phyloP scores from a whole-genome alignment of 2,888 invertebrate genomes.

The Drosophila niveifrons region DNA sequence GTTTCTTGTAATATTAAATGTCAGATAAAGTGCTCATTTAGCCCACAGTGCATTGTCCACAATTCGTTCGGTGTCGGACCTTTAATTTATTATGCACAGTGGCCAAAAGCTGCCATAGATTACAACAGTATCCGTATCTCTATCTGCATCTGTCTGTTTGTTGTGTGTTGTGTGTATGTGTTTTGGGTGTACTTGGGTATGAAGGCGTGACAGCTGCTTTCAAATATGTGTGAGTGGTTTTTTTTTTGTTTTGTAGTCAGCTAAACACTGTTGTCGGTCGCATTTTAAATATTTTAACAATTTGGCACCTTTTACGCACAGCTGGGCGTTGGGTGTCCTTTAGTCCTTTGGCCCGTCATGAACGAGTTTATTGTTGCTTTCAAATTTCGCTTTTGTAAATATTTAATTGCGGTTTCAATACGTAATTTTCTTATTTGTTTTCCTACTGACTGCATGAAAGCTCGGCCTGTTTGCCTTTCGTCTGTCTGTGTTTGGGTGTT shows the following conservation, averaged over 20 bases:
- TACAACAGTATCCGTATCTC: slow-evolving; percentile 17
- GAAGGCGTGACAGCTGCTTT: slow-evolving; percentile 16
- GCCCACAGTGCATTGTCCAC: background rate
- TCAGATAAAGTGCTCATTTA: too few relatives aligned
- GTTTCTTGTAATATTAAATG: too few relatives aligned
- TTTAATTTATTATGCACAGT: slow-evolving; percentile 62
- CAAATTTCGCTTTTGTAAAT: slow-evolving; percentile 61
- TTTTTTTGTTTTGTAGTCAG: slow-evolving; percentile 50
- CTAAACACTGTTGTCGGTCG: slow-evolving; percentile 44
- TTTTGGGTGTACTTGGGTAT: background rate
- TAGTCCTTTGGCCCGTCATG: background rate
- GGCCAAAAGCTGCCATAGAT: slow-evolving; percentile 44
- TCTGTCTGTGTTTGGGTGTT: background rate
- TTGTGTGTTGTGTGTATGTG: slow-evolving; percentile 17
- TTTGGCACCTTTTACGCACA: slow-evolving; percentile 60
- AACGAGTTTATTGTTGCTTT: slow-evolving; percentile 45
- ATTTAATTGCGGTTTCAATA: slow-evolving; percentile 66
- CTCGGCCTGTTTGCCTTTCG: slow-evolving; percentile 20
- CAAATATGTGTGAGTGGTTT: slow-evolving; percentile 20
- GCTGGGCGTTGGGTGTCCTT: background rate
- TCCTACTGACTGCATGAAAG: slow-evolving; percentile 8
- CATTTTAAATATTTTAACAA: slow-evolving; percentile 73
- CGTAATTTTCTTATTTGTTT: slow-evolving; percentile 40
- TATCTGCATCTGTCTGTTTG: slow-evolving; percentile 5
- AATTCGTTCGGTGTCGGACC: slow-evolving; percentile 21